Evolutionary conservation across 2,888 invertebrate genomes (phyloP).

Genomic region (Chaitophorus viminalis): DNA sequence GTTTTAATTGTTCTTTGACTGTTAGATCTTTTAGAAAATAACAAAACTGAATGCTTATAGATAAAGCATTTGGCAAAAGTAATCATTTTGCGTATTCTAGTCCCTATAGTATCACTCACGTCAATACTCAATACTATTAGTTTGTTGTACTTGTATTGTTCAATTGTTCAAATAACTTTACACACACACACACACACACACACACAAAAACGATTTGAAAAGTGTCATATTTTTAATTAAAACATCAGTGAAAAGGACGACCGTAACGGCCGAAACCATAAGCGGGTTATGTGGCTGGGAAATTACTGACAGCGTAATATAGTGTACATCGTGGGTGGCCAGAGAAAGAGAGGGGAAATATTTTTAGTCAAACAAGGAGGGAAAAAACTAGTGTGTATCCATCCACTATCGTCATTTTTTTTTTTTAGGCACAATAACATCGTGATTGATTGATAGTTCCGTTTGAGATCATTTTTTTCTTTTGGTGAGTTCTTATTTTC

Average conservation of each 20-base stretch:
- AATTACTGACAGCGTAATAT: constrained; percentile 8
- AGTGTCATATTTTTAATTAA: constrained; percentile 42
- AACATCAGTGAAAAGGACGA: not conserved
- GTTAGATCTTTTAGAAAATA: no score
- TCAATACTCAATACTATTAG: no score
- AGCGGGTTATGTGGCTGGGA: not conserved
- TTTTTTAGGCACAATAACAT: constrained; percentile 1
- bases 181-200: no score
- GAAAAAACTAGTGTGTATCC: not conserved
- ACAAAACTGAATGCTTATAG: no score
- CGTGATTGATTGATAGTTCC: constrained; percentile 25
- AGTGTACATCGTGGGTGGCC: not conserved
- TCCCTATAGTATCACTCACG: no score
- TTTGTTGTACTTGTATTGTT: no score
- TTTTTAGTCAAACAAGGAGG: not conserved
- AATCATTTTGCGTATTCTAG: no score
- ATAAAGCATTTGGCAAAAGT: no score
- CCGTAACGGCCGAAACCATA: not conserved
- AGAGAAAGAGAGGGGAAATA: not conserved
- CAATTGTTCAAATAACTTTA: no score
- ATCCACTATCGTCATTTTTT: not conserved
- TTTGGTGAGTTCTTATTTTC: not conserved
- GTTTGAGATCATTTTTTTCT: not conserved
- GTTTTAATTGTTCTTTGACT: no score
- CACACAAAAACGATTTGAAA: not conserved